Evolutionary conservation across 2,888 invertebrate species (phyloP), one percentile per base, ranked within the genome.

Genomic region (Malthinus flaveolus): DNA sequence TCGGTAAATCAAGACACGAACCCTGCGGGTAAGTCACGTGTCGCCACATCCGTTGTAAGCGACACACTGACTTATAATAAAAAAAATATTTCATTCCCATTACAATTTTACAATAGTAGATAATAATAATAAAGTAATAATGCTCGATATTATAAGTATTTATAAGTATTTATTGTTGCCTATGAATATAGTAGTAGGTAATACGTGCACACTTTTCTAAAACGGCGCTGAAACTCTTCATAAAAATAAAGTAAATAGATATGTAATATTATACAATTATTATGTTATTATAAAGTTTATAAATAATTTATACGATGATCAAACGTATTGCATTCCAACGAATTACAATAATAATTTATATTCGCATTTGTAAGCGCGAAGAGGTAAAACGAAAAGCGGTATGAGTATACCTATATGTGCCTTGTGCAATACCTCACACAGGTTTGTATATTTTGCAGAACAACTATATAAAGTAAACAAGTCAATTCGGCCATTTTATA

Each of bases 31-130:
- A 61, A 65, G 73, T 76, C 76, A 75, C 75, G 76, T 73, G 74
- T 72, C 68, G 67, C 67, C 60, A 68, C 73, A 76, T 77, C 78
- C 77, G 75, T 71, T 69, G 65, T 68, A 64, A 61, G 72, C 76
- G 77, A 76, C 77, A 77, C 69, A 77, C 75, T 77, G 75, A 77
- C 77, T 77, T 76, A 75, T 70, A 76, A 76, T 77, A 75, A 75
- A 75, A 75, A 73, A 70, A 61, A 61, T 62, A 64, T 63, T 47
- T 54, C 42, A 56, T 53, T 48, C 54, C 55, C 58, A 58, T 59
- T 49, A 56, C 61, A 51, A 55, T 59, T 59, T 49, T 62, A 56
- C 60, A 61, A 54, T 59, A 59, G 9, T 9, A 15, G 12, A 56
- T 62, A 61, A 54, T 59, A 59, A 23, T 9, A 15, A 23, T 42